Evolutionary conservation across 2,888 invertebrate species (phyloP), one percentile per base, ranked within the genome.

Genomic region (Cremastobaeus sp.): DNA sequence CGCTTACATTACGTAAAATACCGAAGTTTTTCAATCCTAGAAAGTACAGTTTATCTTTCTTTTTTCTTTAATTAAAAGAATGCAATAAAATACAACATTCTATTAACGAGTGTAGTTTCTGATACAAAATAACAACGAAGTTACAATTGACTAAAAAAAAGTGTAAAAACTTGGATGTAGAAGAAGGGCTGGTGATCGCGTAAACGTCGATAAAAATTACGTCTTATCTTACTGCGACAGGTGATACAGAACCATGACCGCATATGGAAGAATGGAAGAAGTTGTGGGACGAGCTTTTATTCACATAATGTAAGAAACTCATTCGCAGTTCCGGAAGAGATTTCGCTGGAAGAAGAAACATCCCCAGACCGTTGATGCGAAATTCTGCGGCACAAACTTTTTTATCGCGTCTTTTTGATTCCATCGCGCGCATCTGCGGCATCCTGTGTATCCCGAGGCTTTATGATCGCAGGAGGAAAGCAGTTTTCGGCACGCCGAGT

Each of bases 401-500:
- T 64, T 70, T 66, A 54, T 62, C 54, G 55, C 39, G 25, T 34
- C 21, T 25, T 39, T 60, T 21, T 64, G 48, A 55, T 64, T 64
- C 28, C 39, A 43, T 28, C 50, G 28, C 39, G 60, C 21, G 48
- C 43, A 54, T 35, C 41, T 55, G 21, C 45, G 34, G 41, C 50
- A 43, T 39, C 59, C 54, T 47, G 55, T 55, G 48, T 52, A 62
- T 55, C 39, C 57, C 17, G 62, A 45, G 64, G 60, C 57, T 72
- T 60, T 35, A 45, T 59, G 59, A 47, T 52, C 60, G 25, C 66
- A 74, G 68, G 71, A 74, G 77, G 81, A 76, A 78, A 79, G 78
- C 76, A 82, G 84, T 83, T 85, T 84, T 84, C 85, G 83, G 84
- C 80, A 78, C 81, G 78, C 78, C 76, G 78, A 78, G 78, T 83